Base-by-base conservation (phyloP, 2,797 vertebrate genomes). In the Sphenodon punctatus region DNA sequence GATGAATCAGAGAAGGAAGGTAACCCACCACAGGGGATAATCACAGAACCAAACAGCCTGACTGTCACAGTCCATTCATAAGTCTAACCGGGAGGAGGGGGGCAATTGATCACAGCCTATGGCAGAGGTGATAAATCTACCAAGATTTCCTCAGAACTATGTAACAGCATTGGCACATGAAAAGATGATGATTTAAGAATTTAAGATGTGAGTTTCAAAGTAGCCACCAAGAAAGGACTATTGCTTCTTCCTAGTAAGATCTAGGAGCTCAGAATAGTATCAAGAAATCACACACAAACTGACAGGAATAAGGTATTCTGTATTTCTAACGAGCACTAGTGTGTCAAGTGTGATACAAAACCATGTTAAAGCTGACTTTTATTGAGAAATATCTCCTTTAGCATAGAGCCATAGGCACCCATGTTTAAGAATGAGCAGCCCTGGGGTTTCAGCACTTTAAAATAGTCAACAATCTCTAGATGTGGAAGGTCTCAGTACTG, bases 1-100 rank as follows among this genome's bases (percentile, higher is more conserved):
- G 68, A 73, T 89, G 79, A 82, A 51, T 72, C 60, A 63, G 1
- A 84, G 60, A 56, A n/a, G 34, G 64, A 76, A 55, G 86, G 65
- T 67, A 70, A 75, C 68, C 81, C 49, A 27, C 70, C 49, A 27
- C 70, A 66, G 48, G 86, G 72, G 25, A 69, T 59, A 74, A 75
- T 68, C 49, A 67, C 17, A 10, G 36, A 58, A 78, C 30, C n/a
- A 75, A 53, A 55, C 41, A 42, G 60, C 63, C 43, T 1, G 5
- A 30, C 67, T 84, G 60, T 46, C 86, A 34, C 16, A 15, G 46
- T 20, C 59, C 49, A 69, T 81, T 81, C 59, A 75, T 67, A 53
- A 59, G 25, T 30, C 41, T 36, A 88, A 55, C 10, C 12, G 3
- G 1, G 30, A 32, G 30, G 69, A 41, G 58, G 69, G 86, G 88